These are phyloP conservation scores for rat (Rattus norvegicus) DNA, from an alignment of 2,113 vertebrate genomes.

Conservation along the genomic window DNA sequence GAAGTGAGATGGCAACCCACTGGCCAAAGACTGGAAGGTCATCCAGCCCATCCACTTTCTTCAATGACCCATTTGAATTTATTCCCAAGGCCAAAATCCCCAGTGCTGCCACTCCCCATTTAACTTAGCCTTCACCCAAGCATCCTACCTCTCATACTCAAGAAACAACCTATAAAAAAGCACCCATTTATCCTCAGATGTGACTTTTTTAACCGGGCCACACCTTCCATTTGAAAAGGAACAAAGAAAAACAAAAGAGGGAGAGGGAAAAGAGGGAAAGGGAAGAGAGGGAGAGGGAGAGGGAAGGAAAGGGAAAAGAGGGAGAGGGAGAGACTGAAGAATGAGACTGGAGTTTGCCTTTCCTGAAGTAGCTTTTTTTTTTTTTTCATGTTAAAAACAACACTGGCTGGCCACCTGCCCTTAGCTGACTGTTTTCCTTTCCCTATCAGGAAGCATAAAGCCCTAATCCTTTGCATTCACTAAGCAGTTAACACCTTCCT, in stretches of 20 bases:
- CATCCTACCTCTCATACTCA: background rate
- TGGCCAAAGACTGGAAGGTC: conserved; percentile 9
- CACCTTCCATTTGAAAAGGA: background rate
- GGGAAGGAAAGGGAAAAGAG: too few species aligned
- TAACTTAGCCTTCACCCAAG: background rate
- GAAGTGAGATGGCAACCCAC: background rate
- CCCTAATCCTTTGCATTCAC: background rate
- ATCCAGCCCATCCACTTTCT: conserved; percentile 6
- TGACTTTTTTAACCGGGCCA: too few species aligned
- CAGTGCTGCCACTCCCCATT: background rate
- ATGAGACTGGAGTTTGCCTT: background rate
- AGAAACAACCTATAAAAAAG: background rate
- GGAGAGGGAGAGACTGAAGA: too few species aligned
- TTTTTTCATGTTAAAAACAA: background rate
- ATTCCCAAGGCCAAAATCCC: background rate
- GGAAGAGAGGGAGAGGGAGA: too few species aligned
- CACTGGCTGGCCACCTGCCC: background rate
- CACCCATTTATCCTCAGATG: background rate
- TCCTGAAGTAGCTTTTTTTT: background rate
- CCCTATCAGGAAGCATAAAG: background rate
- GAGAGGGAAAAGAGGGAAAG: background rate
- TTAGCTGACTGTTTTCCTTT: background rate
- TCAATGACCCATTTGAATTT: background rate
- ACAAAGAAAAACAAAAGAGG: background rate
- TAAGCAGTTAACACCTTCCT: background rate